Evolutionary conservation across 2,113 vertebrate species (phyloP).

Genomic region (Oceanodroma tethys): DNA sequence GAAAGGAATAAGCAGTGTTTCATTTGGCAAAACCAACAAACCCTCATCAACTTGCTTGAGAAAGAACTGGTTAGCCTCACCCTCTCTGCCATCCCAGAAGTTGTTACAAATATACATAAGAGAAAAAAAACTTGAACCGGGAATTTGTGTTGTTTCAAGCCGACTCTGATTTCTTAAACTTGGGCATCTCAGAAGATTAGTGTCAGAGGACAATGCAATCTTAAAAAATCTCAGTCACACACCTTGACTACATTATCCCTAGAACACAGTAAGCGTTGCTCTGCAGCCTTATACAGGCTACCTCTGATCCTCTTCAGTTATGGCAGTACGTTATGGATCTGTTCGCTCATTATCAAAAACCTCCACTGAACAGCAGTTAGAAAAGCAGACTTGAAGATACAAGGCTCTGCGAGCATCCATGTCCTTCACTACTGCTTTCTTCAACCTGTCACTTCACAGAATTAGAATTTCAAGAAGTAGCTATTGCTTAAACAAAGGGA

Average conservation of each 20-base stretch:
- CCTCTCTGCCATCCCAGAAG: not conserved
- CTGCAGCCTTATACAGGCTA: not conserved
- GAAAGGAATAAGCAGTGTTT: not conserved
- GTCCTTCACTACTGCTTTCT: not conserved
- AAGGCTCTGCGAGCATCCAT: not conserved
- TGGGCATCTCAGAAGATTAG: not conserved
- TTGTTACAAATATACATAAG: not conserved
- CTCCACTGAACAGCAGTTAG: not conserved
- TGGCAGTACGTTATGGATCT: not conserved
- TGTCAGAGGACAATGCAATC: not conserved
- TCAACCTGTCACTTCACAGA: not conserved
- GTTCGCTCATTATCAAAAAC: not conserved
- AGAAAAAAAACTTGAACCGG: not conserved
- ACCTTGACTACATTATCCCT: not conserved
- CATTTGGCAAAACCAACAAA: not conserved
- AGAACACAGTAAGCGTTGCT: not conserved
- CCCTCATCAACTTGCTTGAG: not conserved
- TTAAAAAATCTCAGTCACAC: not conserved
- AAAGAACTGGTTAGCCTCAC: not conserved
- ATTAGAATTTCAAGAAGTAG: not conserved
- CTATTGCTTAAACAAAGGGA: not conserved
- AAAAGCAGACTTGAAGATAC: not conserved
- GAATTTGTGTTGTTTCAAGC: not conserved
- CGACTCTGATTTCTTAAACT: not conserved
- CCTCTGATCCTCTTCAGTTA: not conserved